Evolutionary conservation across 1,140 invertebrate genomes (phyloP).

Genomic region (Periplaneta americana): DNA sequence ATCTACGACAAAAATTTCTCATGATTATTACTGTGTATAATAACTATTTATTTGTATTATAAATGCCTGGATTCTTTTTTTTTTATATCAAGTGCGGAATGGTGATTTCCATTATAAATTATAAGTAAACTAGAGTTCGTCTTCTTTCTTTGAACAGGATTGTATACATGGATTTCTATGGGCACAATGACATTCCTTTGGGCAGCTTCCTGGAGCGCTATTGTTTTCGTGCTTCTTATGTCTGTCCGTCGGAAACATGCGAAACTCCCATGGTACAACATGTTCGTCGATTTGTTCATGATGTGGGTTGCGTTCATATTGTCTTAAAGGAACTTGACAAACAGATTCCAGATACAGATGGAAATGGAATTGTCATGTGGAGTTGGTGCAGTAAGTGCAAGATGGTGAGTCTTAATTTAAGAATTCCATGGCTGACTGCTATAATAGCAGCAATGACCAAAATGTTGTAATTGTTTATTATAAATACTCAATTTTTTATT

Average conservation of each 20-base stretch:
- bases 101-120: slow-evolving; percentile 16
- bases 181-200: slow-evolving; percentile 87
- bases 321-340: slow-evolving; percentile 47
- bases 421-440: too few species aligned
- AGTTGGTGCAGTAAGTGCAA: slow-evolving; percentile 78
- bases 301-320: slow-evolving; percentile 66
- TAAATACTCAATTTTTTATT: too few species aligned
- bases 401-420: slow-evolving; percentile 38
- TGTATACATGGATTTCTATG: slow-evolving; percentile 93
- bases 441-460: too few species aligned
- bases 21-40: too few species aligned
- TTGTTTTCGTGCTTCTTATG: slow-evolving; percentile 79
- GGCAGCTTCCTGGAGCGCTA: slow-evolving; percentile 91
- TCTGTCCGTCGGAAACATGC: slow-evolving; percentile 76
- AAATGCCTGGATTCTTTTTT: too few species aligned
- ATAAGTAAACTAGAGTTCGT: too few species aligned
- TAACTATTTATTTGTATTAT: too few species aligned
- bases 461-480: too few species aligned
- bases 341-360: slow-evolving; percentile 33
- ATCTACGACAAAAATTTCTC: too few species aligned
- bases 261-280: slow-evolving; percentile 84
- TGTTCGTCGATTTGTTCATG: slow-evolving; percentile 76
- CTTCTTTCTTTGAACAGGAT: slow-evolving; percentile 50
- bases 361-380: slow-evolving; percentile 75
- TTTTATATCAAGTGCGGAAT: too few species aligned